A percentile compares a stretch with the other conserved stretches of the same genome.
Conservation (phyloP, 2,113 vertebrate species). For the Erpornis zantholeuca region DNA sequence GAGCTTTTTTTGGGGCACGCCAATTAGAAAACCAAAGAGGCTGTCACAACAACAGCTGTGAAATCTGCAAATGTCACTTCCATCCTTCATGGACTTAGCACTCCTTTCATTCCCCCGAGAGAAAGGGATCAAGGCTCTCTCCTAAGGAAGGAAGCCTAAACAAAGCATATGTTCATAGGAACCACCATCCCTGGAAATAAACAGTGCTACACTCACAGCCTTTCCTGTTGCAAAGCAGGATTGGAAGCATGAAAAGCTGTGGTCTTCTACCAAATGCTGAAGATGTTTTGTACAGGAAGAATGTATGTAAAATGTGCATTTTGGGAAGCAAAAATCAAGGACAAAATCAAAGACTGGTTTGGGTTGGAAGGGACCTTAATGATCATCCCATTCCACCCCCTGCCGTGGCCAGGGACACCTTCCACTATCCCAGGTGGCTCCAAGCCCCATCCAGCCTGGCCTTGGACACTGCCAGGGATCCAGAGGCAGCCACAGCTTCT, state of each 20-base stretch:
- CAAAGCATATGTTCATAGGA: not conserved
- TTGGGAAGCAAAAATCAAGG: not conserved
- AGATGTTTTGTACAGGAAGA: not conserved
- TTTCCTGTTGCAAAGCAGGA: not conserved
- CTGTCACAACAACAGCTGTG: conserved; percentile 61
- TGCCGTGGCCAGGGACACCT: not conserved
- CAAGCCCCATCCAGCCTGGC: accelerated
- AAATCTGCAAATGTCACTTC: conserved; percentile 14
- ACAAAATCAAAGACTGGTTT: not conserved
- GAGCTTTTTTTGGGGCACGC: conserved; percentile 7
- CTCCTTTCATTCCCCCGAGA: not conserved
- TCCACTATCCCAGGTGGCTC: accelerated
- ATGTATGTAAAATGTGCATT: not conserved
- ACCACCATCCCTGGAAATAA: not conserved
- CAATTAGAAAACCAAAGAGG: conserved; percentile 42
- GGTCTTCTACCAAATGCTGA: not conserved
- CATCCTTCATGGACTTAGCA: not conserved
- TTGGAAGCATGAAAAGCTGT: not conserved
- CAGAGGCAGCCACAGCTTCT: not conserved
- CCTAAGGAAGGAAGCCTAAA: not conserved
- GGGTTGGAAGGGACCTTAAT: not conserved
- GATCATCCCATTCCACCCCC: not conserved
- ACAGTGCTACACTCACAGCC: not conserved
- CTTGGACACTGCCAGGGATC: not conserved
- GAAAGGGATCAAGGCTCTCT: not conserved